Conservation (phyloP, 2,797 vertebrate species). For the Protonibea diacanthus region DNA sequence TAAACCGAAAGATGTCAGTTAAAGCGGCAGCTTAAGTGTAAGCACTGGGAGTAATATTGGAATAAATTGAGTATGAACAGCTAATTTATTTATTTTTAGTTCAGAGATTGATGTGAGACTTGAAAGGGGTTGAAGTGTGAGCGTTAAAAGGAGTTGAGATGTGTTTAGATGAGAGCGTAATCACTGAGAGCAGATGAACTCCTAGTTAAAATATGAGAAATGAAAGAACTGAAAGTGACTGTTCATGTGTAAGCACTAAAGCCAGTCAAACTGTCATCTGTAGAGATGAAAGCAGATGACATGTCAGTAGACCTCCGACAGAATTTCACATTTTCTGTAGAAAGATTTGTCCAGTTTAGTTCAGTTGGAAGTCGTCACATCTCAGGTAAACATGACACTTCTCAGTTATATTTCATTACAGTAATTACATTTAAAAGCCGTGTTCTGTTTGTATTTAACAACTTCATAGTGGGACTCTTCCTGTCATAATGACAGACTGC, state of each 20-base stretch:
- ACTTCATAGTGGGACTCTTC: background rate
- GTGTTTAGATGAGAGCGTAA: background rate
- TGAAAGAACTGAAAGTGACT: background rate
- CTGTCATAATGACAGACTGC: constrained; percentile 13
- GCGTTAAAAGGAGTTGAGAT: background rate
- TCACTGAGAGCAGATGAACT: too few species aligned
- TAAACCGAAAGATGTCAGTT: background rate
- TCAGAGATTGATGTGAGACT: background rate
- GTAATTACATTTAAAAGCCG: background rate
- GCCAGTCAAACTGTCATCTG: background rate
- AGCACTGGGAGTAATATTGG: background rate
- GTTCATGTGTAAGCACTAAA: background rate
- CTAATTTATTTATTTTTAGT: background rate
- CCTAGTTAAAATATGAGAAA: background rate
- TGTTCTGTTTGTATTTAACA: background rate
- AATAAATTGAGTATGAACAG: too few species aligned
- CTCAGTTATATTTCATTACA: background rate
- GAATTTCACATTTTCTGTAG: background rate
- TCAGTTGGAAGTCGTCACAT: background rate
- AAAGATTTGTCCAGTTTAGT: too few species aligned
- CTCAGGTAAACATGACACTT: background rate
- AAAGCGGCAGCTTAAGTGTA: background rate
- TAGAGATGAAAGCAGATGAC: background rate
- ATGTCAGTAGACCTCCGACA: background rate
- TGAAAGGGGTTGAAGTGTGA: background rate